A percentile compares a stretch with the other conserved stretches of the same genome.
phyloP scores from a whole-genome alignment of 2,888 invertebrate genomes.

The Muscina levida region DNA sequence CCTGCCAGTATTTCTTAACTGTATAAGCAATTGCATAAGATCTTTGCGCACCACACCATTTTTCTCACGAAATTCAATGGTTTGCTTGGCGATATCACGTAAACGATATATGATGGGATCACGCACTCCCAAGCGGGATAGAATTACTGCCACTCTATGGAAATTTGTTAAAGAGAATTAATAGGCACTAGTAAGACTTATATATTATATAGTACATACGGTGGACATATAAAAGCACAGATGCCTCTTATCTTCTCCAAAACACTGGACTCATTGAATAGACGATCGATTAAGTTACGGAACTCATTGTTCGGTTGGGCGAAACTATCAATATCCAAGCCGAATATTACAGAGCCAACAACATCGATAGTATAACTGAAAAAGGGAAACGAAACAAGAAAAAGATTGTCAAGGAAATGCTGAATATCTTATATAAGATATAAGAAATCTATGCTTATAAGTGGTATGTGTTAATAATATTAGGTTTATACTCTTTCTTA shows the following conservation, averaged over 20 bases:
- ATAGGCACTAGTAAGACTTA: too few relatives aligned
- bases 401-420: too few relatives aligned
- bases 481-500: conserved; percentile 42
- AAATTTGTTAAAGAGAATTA: neutral
- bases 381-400: conserved; percentile 68
- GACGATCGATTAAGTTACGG: conserved; percentile 67
- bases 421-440: too few relatives aligned
- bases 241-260: conserved; percentile 67
- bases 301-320: conserved; percentile 77
- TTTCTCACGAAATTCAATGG: conserved; percentile 78
- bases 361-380: conserved; percentile 80
- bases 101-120: conserved; percentile 73
- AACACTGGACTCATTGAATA: conserved; percentile 32
- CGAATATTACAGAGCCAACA: conserved; percentile 80
- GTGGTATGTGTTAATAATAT: neutral
- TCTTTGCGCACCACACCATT: conserved; percentile 79
- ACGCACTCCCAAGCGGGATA: conserved; percentile 68
- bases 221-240: conserved; percentile 62
- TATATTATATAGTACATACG: too few relatives aligned
- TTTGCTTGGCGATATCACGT: conserved; percentile 76
- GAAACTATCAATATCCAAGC: conserved; percentile 79
- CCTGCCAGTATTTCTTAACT: conserved; percentile 78
- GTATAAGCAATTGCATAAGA: conserved; percentile 80
- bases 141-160: conserved; percentile 68
- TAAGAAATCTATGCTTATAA: too few relatives aligned